Evolutionary conservation across 1,140 invertebrate genomes (phyloP), one percentile per base, ranked within the genome.

Genomic region (Drosophila lacertosa): DNA sequence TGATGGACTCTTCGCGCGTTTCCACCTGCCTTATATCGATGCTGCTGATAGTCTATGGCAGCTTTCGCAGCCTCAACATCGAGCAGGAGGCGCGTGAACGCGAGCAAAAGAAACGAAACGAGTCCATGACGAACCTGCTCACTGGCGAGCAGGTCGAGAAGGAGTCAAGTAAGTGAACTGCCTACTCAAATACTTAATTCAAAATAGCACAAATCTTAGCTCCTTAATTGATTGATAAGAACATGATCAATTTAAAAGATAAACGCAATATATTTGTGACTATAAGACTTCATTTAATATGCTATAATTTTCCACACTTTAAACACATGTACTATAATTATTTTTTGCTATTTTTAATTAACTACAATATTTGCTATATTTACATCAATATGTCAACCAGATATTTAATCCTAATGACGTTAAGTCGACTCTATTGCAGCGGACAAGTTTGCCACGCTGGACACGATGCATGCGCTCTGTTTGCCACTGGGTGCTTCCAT

Each of bases 1-100:
- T 99, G 89, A 97, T 99, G 95, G 98, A 99, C 93, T 98, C 98
- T 39, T 92, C 68, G n/a, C 93, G 98, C 80, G 96, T 99, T 44
- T 99, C 98, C 44, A 99, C 98, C 73, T 99, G 98, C 93, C 93
- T 99, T 72, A 99, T 99, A 92, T 98, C 98, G 59, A 99, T 99
- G 93, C 94, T 99, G 76, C 94, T 99, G 40, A 99, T 99, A 81
- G 98, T 99, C 7, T 99, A 99, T 92, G 98, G 98, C 80, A 98
- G 97, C 92, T 96, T 94, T 92, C 96, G 97, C 84, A 98, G 97
- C 54, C 92, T 98, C 59, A 98, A 98, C 91, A 97, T 98, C 95
- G 97, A 98, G 92, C 96, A 97, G 77, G 97, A 98, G 92, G 97
- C 97, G 13, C 94, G 96, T 53, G 96, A 97, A 91, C 93, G 96